Evolutionary conservation across 2,888 invertebrate genomes (phyloP), one percentile per base, ranked within the genome.

Genomic region (Zelleria hepariella): DNA sequence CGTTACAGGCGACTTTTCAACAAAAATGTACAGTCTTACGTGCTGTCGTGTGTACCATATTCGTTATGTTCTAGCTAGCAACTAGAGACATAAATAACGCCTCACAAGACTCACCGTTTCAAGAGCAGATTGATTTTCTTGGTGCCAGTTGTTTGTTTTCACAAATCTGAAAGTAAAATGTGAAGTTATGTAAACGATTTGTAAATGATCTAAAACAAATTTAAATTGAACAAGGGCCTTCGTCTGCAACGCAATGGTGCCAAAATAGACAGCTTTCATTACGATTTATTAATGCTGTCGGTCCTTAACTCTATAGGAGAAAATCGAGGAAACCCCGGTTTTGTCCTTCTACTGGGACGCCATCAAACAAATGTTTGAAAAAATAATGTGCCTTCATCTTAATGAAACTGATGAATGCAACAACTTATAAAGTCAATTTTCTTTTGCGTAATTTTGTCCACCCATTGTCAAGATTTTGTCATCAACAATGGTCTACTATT

Each of bases 371-470:
- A 10, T 58, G 58, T 52, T 27, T 21, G 32, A 52, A 26, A 58
- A 58, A 52, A 24, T 48, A 49, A 48, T n/a, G 21, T 32, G 58
- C 48, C n/a, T 24, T 56, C n/a, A 56, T 27, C 24, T 42, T 32
- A 8, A 32, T n/a, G 15, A 42, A 7, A 25, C 24, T 48, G 25
- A 4, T 48, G 25, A 49, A n/a, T 21, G 57, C 57, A 25, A 18
- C 3, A 27, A 51, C 15, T 15, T 51, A 51, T 26, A 18, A 20
- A 15, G 25, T 10, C 58, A 27, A 49, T 25, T 21, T 57, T 26
- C 18, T 60, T 15, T 60, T 4, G 60, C 60, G 60, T 60, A 53
- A 58, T 54, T n/a, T 48, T 58, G 60, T 60, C 60, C 60, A 60
- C 55, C 60, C 60, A 54, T 27, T 58, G 25, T 15, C 52, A 48